phyloP scores from a whole-genome alignment of 1,140 invertebrate genomes.

The Dendroctonus ponderosae region DNA sequence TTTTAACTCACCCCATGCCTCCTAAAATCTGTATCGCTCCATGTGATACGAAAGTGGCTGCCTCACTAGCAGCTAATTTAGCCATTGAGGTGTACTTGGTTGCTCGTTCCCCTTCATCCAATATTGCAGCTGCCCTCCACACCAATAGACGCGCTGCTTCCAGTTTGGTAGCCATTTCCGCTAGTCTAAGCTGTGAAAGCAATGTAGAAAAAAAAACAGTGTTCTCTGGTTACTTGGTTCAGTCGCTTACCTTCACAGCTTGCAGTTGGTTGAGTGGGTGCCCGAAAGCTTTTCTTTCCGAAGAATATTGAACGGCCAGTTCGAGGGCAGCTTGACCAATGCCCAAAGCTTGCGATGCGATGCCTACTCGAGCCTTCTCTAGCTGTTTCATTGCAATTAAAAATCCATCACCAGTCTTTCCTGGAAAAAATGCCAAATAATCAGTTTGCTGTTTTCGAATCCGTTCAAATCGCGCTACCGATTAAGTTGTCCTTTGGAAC shows the following conservation, averaged over 20 bases:
- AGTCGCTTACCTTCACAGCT: constrained; percentile 69
- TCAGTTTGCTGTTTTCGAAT: background rate
- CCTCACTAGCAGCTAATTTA: constrained; percentile 81
- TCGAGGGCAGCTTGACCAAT: constrained; percentile 84
- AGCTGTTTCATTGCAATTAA: constrained; percentile 82
- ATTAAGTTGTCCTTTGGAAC: constrained; percentile 66
- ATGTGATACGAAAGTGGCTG: constrained; percentile 79
- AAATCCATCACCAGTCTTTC: constrained; percentile 69
- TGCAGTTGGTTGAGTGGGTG: constrained; percentile 74
- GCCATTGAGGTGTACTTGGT: constrained; percentile 84
- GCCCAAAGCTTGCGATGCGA: constrained; percentile 79
- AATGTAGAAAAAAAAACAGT: constrained; percentile 3
- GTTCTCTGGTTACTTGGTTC: background rate
- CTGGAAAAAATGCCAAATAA: constrained; percentile 33
- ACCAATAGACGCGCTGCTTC: constrained; percentile 79
- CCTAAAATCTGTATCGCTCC: constrained; percentile 82
- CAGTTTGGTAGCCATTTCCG: constrained; percentile 80
- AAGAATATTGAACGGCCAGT: constrained; percentile 79
- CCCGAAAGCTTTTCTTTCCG: constrained; percentile 77
- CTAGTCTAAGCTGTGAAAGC: constrained; percentile 59
- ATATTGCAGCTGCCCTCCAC: constrained; percentile 76
- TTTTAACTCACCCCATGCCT: constrained; percentile 67
- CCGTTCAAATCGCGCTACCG: constrained; percentile 50
- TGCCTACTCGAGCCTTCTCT: constrained; percentile 78
- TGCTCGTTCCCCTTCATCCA: constrained; percentile 61